These are phyloP conservation scores for Lepetodrilus schrolli DNA, from an alignment of 2,888 invertebrate genomes.

Conservation along the genomic window DNA sequence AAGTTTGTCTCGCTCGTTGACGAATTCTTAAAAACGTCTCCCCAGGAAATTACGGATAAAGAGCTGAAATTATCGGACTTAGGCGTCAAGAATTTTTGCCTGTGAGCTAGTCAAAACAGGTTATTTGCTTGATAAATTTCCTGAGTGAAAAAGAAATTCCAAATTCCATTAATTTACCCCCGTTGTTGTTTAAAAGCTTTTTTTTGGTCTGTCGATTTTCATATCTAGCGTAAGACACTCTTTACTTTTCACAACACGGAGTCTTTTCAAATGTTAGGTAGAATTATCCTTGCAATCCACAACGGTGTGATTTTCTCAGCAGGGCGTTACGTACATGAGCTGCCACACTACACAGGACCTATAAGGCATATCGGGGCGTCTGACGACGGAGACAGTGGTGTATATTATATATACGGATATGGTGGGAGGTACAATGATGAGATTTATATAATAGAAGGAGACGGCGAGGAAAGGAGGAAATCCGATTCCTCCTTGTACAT, in stretches of 20 bases:
- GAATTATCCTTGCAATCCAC: slow-evolving; percentile 11
- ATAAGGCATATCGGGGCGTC: slow-evolving; percentile 1
- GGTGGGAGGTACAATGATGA: not conserved
- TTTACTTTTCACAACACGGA: not conserved
- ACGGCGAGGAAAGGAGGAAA: not conserved
- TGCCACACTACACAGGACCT: not conserved
- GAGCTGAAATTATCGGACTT: slow-evolving; percentile 9
- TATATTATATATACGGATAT: not conserved
- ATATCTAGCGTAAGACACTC: not conserved
- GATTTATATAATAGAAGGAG: not conserved
- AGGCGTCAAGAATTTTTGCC: slow-evolving; percentile 1
- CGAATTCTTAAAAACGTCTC: not conserved
- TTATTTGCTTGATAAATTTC: not conserved
- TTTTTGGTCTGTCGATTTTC: slow-evolving; percentile 6
- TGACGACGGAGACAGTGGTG: not conserved
- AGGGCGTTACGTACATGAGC: not conserved
- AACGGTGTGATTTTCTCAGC: slow-evolving; percentile 14
- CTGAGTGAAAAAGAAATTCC: not conserved
- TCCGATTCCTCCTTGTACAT: not conserved
- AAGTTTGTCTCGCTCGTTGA: not conserved
- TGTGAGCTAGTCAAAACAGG: slow-evolving; percentile 11
- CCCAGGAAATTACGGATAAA: slow-evolving; percentile 13
- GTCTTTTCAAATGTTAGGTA: not conserved
- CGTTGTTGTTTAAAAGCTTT: slow-evolving; percentile 13
- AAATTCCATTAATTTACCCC: not conserved